These are phyloP conservation scores for Glyptemys insculpta DNA, from an alignment of 2,797 vertebrate species.

Conservation along the genomic window DNA sequence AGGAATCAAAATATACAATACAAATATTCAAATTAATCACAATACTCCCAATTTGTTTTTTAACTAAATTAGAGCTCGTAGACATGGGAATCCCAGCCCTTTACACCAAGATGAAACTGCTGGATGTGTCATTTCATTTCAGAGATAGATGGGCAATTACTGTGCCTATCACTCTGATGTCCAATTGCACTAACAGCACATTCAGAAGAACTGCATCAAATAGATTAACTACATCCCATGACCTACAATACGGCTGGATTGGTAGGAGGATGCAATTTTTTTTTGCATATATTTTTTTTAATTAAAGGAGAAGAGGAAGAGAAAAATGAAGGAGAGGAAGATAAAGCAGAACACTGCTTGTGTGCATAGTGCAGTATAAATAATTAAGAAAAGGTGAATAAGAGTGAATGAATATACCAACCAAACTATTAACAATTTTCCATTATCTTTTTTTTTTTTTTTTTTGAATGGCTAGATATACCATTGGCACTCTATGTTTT, in stretches of 20 bases:
- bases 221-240: background rate
- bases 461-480: background rate
- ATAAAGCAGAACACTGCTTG: accelerated
- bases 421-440: background rate
- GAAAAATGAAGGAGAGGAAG: background rate
- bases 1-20: background rate
- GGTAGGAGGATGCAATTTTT: background rate
- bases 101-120: background rate
- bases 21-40: accelerated
- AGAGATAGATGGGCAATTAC: background rate
- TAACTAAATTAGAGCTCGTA: background rate
- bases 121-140: accelerated
- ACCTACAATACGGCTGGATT: accelerated
- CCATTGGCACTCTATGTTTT: background rate
- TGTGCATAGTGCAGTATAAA: background rate
- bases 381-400: background rate
- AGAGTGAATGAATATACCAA: background rate
- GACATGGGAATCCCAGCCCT: accelerated
- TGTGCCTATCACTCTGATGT: background rate
- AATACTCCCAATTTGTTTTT: background rate
- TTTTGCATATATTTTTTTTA: background rate
- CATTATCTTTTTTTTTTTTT: background rate
- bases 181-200: background rate
- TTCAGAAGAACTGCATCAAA: background rate
- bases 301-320: background rate